phyloP scores from a whole-genome alignment of 2,113 vertebrate genomes.

The Petrocephalus microphthalmus region DNA sequence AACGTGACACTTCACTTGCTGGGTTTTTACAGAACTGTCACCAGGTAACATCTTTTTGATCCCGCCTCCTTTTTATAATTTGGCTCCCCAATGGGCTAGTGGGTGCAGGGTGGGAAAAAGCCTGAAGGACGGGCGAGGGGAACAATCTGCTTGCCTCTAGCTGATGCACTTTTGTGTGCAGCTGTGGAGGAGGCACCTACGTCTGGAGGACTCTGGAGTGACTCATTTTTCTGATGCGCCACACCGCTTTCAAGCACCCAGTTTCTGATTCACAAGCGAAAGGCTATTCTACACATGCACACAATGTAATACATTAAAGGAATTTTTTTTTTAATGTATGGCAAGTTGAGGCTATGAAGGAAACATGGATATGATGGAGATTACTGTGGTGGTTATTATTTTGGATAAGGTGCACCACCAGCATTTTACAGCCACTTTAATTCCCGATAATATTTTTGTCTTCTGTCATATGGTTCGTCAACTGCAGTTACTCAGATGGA shows the following conservation, averaged over 20 bases:
- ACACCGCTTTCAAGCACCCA: background rate
- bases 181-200: background rate
- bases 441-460: background rate
- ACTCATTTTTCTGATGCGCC: background rate
- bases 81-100: background rate
- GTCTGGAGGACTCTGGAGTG: background rate
- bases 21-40: background rate
- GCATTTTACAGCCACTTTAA: background rate
- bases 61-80: background rate
- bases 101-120: background rate
- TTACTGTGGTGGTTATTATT: background rate
- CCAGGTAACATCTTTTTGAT: background rate
- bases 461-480: background rate
- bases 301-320: too few species aligned
- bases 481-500: background rate
- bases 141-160: background rate
- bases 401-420: background rate
- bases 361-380: background rate
- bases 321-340: too few species aligned
- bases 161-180: background rate
- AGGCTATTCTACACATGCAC: slow-evolving; percentile 21
- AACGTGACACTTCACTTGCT: background rate
- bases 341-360: too few species aligned
- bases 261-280: slow-evolving; percentile 20
- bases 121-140: background rate